Base-by-base conservation (phyloP, 2,797 vertebrate species). In the Syngnathus rostellatus region DNA sequence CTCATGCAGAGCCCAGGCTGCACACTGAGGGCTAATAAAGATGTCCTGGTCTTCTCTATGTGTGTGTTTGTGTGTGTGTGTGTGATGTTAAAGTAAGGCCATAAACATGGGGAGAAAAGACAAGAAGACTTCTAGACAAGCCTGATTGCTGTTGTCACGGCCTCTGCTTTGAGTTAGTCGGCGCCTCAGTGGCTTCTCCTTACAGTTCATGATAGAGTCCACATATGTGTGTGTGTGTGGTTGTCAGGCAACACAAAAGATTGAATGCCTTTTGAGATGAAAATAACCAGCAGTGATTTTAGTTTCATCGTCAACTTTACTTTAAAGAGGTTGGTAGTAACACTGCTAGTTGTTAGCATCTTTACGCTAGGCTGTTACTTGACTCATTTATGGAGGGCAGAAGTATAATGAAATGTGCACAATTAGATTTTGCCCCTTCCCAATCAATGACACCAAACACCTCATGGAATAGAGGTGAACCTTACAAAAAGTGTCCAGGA, bases 21-120 rank as follows among this genome's bases (percentile, higher is more conserved):
- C 82, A 87, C 83, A 78, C 83, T 78, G 77, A 80, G 60, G 72
- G 78, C 80, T 85, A 83, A 89, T 87, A 88, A 85, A 88, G 81
- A 84, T 63, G 75, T 80, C 66, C 76, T 75, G 76, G 76, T 66
- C 76, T 51, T 69, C 12, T 64, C 39, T 73, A 70, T 69, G 66
- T 55, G 54, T 63, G 58, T 60, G 58, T 45, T 4, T 62, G 70
- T 48, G 61, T 31, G 72, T 50, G 57, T 62, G 57, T 62, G 73
- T 11, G 39, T 51, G 67, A 60, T n/a, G 37, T 8, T n/a, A 61
- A 60, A 60, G n/a, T 41, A 60, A 40, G 39, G 39, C 59, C 12
- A 46, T 63, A 63, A 45, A 16, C 21, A 46, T 43, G 43, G 23
- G 23, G 21, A 55, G 53, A 25, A 25, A 55, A 55, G 61, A 43